phyloP scores from a whole-genome alignment of 2,113 vertebrate genomes.

The Xenopus borealis region DNA sequence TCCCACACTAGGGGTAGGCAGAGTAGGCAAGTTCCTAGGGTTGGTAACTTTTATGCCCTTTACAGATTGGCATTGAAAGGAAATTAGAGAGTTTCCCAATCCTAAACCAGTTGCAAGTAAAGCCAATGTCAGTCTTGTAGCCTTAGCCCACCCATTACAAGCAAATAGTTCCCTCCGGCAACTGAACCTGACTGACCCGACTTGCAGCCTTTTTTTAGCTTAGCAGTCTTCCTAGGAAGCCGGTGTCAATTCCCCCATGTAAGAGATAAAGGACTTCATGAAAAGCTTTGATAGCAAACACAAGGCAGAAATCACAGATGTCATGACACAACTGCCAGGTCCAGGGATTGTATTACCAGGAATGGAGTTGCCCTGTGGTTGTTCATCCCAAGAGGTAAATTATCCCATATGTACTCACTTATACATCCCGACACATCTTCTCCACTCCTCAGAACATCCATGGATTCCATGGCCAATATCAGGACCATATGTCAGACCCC shows the following conservation, averaged over 20 bases:
- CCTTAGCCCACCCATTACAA: too few species aligned
- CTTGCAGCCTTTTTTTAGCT: neutral
- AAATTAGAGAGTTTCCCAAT: too few species aligned
- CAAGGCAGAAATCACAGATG: neutral
- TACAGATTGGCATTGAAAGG: too few species aligned
- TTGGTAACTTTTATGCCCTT: too few species aligned
- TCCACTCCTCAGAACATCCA: neutral
- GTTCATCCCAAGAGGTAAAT: neutral
- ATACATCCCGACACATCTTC: neutral
- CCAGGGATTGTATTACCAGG: neutral
- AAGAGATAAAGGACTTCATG: neutral
- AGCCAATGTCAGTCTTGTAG: too few species aligned
- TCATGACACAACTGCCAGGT: too few species aligned
- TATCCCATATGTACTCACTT: neutral
- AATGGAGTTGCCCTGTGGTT: neutral
- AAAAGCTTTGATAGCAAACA: neutral
- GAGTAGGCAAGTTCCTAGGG: too few species aligned
- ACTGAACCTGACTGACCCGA: too few species aligned
- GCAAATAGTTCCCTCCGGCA: too few species aligned
- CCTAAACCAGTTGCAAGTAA: too few species aligned
- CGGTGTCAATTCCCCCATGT: neutral
- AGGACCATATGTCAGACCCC: constrained; percentile 15
- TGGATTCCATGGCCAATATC: neutral
- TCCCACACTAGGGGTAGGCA: too few species aligned
- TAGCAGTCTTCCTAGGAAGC: neutral